Evolutionary conservation across 2,888 invertebrate species (phyloP).

Genomic region (Cheilosia soror): DNA sequence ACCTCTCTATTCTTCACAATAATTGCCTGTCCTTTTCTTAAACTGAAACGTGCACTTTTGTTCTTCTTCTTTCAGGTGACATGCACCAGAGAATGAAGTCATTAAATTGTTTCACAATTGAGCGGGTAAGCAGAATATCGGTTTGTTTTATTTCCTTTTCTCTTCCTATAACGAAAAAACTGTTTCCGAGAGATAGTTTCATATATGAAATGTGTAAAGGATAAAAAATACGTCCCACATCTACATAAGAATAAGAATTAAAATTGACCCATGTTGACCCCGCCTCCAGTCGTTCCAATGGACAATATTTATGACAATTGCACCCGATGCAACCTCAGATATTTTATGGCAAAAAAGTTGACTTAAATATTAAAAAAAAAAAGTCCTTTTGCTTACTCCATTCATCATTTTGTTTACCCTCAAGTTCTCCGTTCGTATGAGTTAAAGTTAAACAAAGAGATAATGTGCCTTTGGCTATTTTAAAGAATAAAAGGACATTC

Average conservation of each 20-base stretch:
- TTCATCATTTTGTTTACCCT: constrained; percentile 49
- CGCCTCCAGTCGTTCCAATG: constrained; percentile 13
- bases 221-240: neutral
- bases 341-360: constrained; percentile 22
- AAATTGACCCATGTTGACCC: constrained; percentile 23
- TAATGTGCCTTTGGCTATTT: constrained; percentile 32
- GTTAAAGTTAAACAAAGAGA: constrained; percentile 29
- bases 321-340: constrained; percentile 9
- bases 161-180: constrained; percentile 27
- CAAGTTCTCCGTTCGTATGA: constrained; percentile 7
- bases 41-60: constrained; percentile 48
- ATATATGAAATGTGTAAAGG: neutral
- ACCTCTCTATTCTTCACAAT: neutral
- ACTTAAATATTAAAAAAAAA: constrained; percentile 37
- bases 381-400: neutral
- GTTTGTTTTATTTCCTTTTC: constrained; percentile 13
- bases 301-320: constrained; percentile 38
- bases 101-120: constrained; percentile 65
- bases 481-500: constrained; percentile 55
- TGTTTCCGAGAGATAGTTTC: constrained; percentile 1
- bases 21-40: constrained; percentile 3
- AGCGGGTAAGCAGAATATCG: constrained; percentile 54
- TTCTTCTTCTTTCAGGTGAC: constrained; percentile 56
- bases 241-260: constrained; percentile 13
- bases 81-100: constrained; percentile 51